Conservation (phyloP, 1,140 invertebrate species). For the Drosophila nigrodunni region DNA sequence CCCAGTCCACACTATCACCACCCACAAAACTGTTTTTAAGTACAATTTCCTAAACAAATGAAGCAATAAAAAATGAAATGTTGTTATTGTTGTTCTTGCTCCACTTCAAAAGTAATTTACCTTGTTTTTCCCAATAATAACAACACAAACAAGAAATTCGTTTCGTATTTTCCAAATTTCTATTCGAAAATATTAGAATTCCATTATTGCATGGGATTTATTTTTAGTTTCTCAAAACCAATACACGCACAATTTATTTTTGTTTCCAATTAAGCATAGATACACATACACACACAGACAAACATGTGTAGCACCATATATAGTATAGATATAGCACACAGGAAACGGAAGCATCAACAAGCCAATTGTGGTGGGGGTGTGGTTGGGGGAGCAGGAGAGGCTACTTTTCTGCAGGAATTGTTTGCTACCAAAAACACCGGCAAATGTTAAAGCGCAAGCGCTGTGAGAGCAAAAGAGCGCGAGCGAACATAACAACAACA, state of each 20-base stretch:
- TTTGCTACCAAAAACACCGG: conserved; percentile 58
- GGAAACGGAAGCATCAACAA: conserved; percentile 66
- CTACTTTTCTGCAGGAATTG: conserved; percentile 29
- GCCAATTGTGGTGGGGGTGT: background rate
- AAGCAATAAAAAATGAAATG: conserved; percentile 55
- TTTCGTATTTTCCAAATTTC: conserved; percentile 40
- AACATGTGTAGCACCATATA: conserved; percentile 20
- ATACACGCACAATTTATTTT: conserved; percentile 56
- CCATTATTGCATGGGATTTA: conserved; percentile 45
- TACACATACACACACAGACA: conserved; percentile 18
- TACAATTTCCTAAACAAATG: conserved; percentile 45
- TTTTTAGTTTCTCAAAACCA: conserved; percentile 42
- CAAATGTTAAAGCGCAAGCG: conserved; percentile 57
- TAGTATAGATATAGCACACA: conserved; percentile 46
- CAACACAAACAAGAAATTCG: conserved; percentile 32
- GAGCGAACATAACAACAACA: conserved; percentile 41
- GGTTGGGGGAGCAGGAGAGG: background rate
- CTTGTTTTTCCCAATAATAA: conserved; percentile 53
- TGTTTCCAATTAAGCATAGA: conserved; percentile 38
- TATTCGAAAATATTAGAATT: conserved; percentile 49
- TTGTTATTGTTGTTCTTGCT: conserved; percentile 40
- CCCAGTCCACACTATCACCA: too few species aligned
- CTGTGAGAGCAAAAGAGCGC: conserved; percentile 15
- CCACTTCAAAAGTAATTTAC: conserved; percentile 72
- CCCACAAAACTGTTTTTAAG: conserved; percentile 12